These are phyloP conservation scores for Sphenopsis melanotis DNA, from an alignment of 2,797 vertebrate genomes.

Conservation along the genomic window DNA sequence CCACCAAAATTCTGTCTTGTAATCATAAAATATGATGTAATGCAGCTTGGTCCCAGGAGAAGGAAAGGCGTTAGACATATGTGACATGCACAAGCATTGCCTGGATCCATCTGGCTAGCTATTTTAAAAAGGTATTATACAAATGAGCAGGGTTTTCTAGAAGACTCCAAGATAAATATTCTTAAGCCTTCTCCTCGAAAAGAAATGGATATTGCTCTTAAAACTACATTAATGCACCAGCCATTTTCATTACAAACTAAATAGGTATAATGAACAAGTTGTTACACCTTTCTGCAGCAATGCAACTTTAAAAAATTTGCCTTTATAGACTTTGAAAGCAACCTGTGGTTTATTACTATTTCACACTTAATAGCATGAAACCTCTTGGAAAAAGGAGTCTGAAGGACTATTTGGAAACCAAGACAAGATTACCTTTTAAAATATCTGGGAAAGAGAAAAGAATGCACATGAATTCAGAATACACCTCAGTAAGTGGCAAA, in stretches of 20 bases:
- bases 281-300: not conserved
- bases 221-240: not conserved
- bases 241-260: not conserved
- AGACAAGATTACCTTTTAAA: not conserved
- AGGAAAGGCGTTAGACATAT: slow-evolving; percentile 52
- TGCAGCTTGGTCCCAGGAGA: slow-evolving; percentile 54
- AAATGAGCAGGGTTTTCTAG: slow-evolving; percentile 5
- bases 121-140: slow-evolving; percentile 44
- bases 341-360: not conserved
- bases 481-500: not conserved
- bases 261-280: not conserved
- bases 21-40: slow-evolving; percentile 72
- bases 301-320: not conserved
- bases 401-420: not conserved
- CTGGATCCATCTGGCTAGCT: slow-evolving; percentile 57
- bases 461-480: not conserved
- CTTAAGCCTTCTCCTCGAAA: not conserved
- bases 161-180: slow-evolving; percentile 39
- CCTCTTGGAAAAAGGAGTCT: not conserved
- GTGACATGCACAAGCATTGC: slow-evolving; percentile 52
- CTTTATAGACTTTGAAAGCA: not conserved
- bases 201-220: not conserved
- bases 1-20: slow-evolving; percentile 69
- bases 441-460: not conserved
- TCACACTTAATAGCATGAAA: not conserved